phyloP scores from a whole-genome alignment of 2,888 invertebrate species.

The Physocephala rufipes region DNA sequence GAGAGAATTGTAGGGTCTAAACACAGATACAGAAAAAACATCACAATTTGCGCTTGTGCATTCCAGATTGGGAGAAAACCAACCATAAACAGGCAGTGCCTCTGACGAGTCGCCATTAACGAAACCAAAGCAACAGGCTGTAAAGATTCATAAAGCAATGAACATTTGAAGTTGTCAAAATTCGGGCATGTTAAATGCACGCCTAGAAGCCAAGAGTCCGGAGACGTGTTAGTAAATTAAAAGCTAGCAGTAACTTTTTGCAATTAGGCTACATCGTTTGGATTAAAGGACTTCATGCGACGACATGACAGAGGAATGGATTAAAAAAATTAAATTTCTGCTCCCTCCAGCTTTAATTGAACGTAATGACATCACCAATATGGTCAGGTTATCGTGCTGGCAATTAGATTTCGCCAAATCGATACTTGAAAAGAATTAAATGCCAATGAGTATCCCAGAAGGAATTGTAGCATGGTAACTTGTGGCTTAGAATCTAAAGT shows the following conservation, averaged over 20 bases:
- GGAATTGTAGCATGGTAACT: too few species aligned
- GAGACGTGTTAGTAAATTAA: not conserved
- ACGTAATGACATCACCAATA: too few species aligned
- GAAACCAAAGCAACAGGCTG: conserved; percentile 33
- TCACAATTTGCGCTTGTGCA: not conserved
- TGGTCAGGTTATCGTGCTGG: too few species aligned
- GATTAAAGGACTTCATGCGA: too few species aligned
- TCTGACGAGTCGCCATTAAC: not conserved
- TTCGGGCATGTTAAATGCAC: not conserved
- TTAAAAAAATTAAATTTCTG: too few species aligned
- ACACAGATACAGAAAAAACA: not conserved
- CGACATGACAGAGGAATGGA: too few species aligned
- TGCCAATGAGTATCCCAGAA: too few species aligned
- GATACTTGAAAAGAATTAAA: too few species aligned
- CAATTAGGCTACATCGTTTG: not conserved
- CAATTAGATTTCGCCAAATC: too few species aligned
- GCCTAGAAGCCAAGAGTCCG: not conserved
- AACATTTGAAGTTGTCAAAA: not conserved
- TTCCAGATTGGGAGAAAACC: not conserved
- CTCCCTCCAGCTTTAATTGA: too few species aligned
- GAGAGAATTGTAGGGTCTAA: not conserved
- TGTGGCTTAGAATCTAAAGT: too few species aligned
- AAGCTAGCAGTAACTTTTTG: not conserved
- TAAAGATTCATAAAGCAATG: not conserved
- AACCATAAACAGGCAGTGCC: not conserved